Percentiles rank a stretch among this genome's conserved stretches.
Evolutionary conservation across 1,140 invertebrate species (phyloP).

Genomic region (Drosophila sulfurigaster): DNA sequence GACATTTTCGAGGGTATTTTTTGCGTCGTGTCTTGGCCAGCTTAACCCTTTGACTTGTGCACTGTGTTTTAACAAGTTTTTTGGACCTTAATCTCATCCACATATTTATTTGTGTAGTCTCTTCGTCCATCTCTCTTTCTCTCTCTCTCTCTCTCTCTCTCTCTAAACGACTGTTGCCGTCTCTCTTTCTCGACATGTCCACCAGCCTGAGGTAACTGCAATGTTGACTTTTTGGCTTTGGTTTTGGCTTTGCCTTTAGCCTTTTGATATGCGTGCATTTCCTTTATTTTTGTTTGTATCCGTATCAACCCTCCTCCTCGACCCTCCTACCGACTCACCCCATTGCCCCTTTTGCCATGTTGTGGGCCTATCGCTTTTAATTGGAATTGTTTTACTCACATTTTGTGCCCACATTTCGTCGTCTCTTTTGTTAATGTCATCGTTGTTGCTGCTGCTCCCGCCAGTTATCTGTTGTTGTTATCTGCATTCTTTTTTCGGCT

Average conservation of each 20-base stretch:
- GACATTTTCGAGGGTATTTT: constrained; percentile 23
- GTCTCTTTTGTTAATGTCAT: constrained; percentile 51
- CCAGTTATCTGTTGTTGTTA: constrained; percentile 68
- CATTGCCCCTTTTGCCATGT: neutral
- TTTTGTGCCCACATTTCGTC: constrained; percentile 60
- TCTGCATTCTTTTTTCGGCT: constrained; percentile 63
- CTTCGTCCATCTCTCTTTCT: constrained; percentile 7
- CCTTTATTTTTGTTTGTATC: constrained; percentile 37
- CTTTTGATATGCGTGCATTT: constrained; percentile 47
- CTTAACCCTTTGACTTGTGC: constrained; percentile 11
- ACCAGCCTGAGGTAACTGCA: constrained; percentile 27
- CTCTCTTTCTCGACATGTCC: neutral
- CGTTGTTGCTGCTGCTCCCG: constrained; percentile 34
- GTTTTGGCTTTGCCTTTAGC: constrained; percentile 14
- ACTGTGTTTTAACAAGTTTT: constrained; percentile 39
- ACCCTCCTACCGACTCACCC: neutral
- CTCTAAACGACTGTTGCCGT: neutral
- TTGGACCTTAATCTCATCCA: constrained; percentile 66
- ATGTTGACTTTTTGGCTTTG: constrained; percentile 54
- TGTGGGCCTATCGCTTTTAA: constrained; percentile 59
- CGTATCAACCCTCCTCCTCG: neutral
- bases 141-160: neutral
- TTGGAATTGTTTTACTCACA: constrained; percentile 72
- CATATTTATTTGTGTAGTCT: constrained; percentile 52
- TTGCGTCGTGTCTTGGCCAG: neutral